Conservation (phyloP, 2,888 invertebrate species). For the Synanthedon vespiformis region DNA sequence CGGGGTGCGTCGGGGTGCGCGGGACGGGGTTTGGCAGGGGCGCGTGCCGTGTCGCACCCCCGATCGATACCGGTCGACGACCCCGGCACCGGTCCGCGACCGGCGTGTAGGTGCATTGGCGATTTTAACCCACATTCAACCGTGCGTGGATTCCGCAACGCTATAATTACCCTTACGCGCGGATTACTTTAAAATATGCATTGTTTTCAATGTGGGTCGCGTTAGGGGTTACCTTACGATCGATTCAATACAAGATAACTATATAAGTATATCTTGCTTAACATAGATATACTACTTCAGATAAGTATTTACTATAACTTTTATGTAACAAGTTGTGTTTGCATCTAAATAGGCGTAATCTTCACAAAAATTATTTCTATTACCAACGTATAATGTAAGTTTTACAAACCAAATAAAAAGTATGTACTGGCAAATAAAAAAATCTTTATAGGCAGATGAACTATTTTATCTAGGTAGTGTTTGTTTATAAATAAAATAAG, state of each 20-base stretch:
- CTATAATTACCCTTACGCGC: conserved; percentile 44
- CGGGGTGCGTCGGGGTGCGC: conserved; percentile 13
- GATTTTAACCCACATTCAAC: conserved; percentile 52
- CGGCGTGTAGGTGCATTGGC: conserved; percentile 49
- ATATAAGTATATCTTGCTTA: no score
- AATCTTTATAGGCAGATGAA: no score
- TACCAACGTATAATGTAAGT: no score
- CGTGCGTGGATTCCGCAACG: conserved; percentile 16
- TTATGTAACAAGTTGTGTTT: no score
- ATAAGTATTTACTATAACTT: no score
- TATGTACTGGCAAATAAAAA: no score
- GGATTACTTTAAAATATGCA: conserved; percentile 43
- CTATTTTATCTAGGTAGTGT: no score
- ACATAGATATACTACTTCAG: no score
- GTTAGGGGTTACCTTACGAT: conserved; percentile 10
- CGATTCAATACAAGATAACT: neutral
- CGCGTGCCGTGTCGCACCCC: conserved; percentile 42
- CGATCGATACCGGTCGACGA: conserved; percentile 68
- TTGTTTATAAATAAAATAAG: no score
- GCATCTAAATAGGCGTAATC: no score
- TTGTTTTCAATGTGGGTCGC: conserved; percentile 38
- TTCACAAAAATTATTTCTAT: no score
- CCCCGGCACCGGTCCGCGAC: conserved; percentile 51
- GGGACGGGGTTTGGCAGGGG: conserved; percentile 41
- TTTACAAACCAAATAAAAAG: no score